These are phyloP conservation scores for Coenobita brevimanus DNA, from an alignment of 1,140 invertebrate species.

Conservation along the genomic window DNA sequence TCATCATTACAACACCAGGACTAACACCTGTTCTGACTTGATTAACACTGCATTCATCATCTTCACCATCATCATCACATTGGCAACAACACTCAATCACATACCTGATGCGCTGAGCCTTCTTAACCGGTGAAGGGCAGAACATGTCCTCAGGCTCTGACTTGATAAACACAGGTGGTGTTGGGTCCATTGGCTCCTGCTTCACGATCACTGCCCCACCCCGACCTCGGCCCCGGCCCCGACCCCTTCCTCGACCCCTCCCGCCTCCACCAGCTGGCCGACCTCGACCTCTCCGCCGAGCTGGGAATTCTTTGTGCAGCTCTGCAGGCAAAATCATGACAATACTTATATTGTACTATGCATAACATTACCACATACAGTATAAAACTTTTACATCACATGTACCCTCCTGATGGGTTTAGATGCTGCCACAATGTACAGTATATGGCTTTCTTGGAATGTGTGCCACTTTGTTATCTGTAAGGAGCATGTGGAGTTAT, in stretches of 20 bases:
- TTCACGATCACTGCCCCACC: neutral
- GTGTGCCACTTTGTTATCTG: no score
- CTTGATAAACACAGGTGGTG: conserved; percentile 50
- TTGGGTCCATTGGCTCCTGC: conserved; percentile 15
- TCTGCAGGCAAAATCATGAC: no score
- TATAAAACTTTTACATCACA: no score
- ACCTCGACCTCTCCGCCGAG: conserved; percentile 36
- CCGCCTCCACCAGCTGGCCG: neutral
- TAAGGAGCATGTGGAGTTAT: no score
- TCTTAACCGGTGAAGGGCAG: conserved; percentile 34
- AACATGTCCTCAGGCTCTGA: conserved; percentile 27
- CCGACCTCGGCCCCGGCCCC: neutral
- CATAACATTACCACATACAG: no score
- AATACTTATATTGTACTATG: no score
- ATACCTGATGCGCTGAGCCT: conserved; percentile 46
- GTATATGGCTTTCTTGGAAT: no score
- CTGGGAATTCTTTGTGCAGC: conserved; percentile 48
- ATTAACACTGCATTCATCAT: no score
- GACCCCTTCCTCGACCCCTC: neutral
- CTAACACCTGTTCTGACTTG: neutral
- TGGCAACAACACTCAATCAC: neutral
- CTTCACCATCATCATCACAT: no score
- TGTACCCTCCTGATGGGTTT: no score
- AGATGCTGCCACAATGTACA: no score
- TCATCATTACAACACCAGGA: neutral